These are phyloP conservation scores for Drosophila leontia DNA, from an alignment of 1,140 invertebrate genomes.

Conservation along the genomic window DNA sequence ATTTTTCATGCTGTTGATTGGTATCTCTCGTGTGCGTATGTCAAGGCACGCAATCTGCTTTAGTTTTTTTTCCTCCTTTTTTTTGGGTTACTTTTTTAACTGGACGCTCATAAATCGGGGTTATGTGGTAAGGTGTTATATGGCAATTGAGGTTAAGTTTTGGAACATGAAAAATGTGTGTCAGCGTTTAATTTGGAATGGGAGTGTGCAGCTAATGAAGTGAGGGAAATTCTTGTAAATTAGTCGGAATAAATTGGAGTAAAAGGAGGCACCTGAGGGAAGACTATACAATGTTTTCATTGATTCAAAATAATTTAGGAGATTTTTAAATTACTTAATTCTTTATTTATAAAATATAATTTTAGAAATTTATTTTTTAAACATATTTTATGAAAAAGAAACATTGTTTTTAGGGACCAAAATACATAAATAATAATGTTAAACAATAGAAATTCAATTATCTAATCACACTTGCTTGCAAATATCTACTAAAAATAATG, in stretches of 20 bases:
- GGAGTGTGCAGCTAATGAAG: conserved; percentile 6
- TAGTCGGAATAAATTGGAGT: background rate
- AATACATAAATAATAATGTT: background rate
- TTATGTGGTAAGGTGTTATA: conserved; percentile 35
- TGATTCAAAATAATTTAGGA: background rate
- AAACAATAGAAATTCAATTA: background rate
- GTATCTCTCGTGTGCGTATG: conserved; percentile 55
- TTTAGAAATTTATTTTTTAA: too few relatives aligned
- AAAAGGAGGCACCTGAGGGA: background rate
- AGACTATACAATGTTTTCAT: background rate
- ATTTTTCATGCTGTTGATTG: conserved; percentile 77
- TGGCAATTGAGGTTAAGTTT: conserved; percentile 56
- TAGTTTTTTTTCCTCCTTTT: background rate
- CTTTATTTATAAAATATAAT: accelerated
- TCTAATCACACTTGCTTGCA: background rate
- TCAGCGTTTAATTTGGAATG: conserved; percentile 14
- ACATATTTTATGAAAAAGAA: too few relatives aligned
- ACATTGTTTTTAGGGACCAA: too few relatives aligned
- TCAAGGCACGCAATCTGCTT: conserved; percentile 70
- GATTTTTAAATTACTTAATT: background rate
- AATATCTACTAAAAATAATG: background rate
- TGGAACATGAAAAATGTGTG: conserved; percentile 49
- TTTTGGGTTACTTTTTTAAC: background rate
- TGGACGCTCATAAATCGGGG: conserved; percentile 37
- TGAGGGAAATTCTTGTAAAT: conserved; percentile 3